Percentiles rank a stretch among this genome's conserved stretches.
Evolutionary conservation across 2,797 vertebrate genomes (phyloP).

Genomic region (Tangara arthus): DNA sequence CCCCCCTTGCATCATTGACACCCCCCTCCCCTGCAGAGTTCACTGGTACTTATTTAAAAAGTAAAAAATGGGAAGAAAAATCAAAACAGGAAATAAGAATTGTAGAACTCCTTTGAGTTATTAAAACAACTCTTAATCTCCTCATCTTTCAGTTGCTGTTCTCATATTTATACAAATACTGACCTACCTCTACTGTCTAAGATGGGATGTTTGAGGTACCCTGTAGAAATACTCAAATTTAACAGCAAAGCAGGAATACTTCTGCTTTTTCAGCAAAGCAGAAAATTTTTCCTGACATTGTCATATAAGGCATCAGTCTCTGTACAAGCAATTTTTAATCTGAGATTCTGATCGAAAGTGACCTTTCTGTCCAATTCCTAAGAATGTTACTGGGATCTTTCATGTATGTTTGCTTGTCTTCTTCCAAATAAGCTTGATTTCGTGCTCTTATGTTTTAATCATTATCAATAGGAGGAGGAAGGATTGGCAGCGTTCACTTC

Average conservation of each 20-base stretch:
- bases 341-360: neutral
- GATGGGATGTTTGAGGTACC: neutral
- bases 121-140: neutral
- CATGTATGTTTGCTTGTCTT: neutral
- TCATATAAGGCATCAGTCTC: neutral
- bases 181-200: neutral
- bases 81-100: neutral
- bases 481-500: neutral
- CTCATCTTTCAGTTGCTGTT: neutral
- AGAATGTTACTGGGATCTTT: neutral
- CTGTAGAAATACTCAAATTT: neutral
- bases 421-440: neutral
- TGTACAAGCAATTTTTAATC: neutral
- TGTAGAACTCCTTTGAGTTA: neutral
- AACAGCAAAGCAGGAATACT: neutral
- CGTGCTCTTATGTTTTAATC: neutral
- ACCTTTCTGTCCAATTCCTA: neutral
- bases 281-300: neutral
- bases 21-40: neutral
- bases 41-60: neutral
- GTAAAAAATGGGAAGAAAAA: neutral
- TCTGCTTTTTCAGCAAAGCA: neutral
- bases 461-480: neutral
- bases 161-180: neutral
- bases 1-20: rapidly evolving